A percentile compares a stretch with the other conserved stretches of the same genome.
Conservation (phyloP, 2,888 invertebrate genomes). For the Lithophane semibrunnea region DNA sequence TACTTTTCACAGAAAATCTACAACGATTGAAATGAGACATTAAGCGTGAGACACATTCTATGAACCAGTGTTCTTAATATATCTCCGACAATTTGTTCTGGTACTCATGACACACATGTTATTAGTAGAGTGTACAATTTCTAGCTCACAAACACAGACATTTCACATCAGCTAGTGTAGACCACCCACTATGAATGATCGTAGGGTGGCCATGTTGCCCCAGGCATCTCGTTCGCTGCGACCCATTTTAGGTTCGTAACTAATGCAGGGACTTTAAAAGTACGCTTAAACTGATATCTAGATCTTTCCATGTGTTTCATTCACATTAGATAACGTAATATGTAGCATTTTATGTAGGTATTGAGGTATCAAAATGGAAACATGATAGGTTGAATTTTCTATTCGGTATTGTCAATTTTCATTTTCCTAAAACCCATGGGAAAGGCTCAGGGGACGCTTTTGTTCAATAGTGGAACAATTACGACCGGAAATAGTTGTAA, state of each 20-base stretch:
- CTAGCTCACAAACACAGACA: slow-evolving; percentile 52
- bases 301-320: slow-evolving; percentile 11
- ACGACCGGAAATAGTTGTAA: neutral
- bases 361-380: neutral
- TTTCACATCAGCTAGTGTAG: slow-evolving; percentile 68
- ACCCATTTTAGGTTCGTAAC: slow-evolving; percentile 42
- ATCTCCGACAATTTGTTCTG: slow-evolving; percentile 41
- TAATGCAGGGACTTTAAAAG: slow-evolving; percentile 37
- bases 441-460: too few species aligned
- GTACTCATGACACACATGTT: slow-evolving; percentile 37
- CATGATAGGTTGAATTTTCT: neutral
- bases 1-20: neutral
- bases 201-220: slow-evolving; percentile 65
- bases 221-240: slow-evolving; percentile 35
- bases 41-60: slow-evolving; percentile 8
- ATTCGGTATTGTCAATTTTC: neutral
- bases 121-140: slow-evolving; percentile 50
- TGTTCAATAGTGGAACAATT: neutral
- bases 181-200: slow-evolving; percentile 73
- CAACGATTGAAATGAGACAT: slow-evolving; percentile 1
- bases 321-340: neutral
- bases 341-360: neutral
- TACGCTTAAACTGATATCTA: slow-evolving; percentile 27
- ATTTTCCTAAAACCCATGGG: neutral
- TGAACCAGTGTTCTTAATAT: slow-evolving; percentile 26